Evolutionary conservation across 2,113 vertebrate genomes (phyloP).

Genomic region (Cichladusa arquata): DNA sequence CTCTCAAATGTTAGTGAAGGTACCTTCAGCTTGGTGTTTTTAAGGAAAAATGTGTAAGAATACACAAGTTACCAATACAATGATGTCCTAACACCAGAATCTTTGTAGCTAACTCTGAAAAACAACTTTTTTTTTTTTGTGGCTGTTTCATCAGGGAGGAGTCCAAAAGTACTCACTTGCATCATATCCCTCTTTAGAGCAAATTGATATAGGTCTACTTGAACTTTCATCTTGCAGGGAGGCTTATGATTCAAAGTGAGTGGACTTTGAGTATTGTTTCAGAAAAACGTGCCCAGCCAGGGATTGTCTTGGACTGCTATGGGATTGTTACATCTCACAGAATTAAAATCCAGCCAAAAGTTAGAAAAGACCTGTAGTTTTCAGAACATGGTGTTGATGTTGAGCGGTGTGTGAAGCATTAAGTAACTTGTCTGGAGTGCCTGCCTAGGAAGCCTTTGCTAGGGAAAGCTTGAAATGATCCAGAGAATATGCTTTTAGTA

Average conservation of each 20-base stretch:
- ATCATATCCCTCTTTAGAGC: not conserved
- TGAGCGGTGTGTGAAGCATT: not conserved
- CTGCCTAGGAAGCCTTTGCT: not conserved
- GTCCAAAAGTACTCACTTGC: not conserved
- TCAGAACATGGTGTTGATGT: rapidly evolving
- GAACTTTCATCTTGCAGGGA: not conserved
- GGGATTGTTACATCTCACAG: not conserved
- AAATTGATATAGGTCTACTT: not conserved
- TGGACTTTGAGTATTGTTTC: not conserved
- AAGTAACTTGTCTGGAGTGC: not conserved
- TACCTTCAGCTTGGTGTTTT: not conserved
- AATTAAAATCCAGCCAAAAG: not conserved
- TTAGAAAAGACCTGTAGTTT: not conserved
- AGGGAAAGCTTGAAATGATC: not conserved
- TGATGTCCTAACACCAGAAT: not conserved
- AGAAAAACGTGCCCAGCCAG: not conserved
- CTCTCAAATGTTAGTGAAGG: not conserved
- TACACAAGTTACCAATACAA: not conserved
- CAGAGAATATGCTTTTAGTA: not conserved
- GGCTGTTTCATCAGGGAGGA: not conserved
- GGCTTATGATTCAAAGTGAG: not conserved
- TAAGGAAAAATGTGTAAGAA: not conserved
- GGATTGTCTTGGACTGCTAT: not conserved
- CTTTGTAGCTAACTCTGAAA: not conserved
- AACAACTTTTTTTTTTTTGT: not conserved